phyloP scores from a whole-genome alignment of 2,797 vertebrate species.

The Muscicapa striata region DNA sequence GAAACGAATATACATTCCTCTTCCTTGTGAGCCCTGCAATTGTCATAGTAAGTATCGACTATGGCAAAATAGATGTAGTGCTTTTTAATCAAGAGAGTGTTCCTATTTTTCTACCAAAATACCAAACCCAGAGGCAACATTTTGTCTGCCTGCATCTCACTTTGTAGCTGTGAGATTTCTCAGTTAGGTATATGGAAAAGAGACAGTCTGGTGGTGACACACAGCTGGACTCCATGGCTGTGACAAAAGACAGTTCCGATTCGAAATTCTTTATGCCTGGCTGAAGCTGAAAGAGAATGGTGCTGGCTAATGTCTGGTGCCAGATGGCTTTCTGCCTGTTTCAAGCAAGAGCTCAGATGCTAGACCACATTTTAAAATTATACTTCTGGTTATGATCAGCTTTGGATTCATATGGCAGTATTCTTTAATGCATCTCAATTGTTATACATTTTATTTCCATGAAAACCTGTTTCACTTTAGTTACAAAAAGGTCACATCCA shows the following conservation, averaged over 20 bases:
- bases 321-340: neutral
- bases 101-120: neutral
- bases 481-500: neutral
- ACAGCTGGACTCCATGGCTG: neutral
- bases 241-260: neutral
- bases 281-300: constrained; percentile 26
- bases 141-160: neutral
- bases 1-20: fast-evolving
- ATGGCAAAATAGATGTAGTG: neutral
- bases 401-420: neutral
- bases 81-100: neutral
- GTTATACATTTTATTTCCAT: neutral
- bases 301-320: neutral
- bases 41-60: neutral
- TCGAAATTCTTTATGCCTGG: constrained; percentile 21
- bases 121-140: neutral
- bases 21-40: neutral
- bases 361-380: constrained; percentile 9
- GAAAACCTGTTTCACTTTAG: constrained; percentile 2
- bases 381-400: constrained; percentile 17
- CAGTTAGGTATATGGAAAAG: neutral
- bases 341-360: neutral
- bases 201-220: neutral
- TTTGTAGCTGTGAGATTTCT: neutral
- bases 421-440: neutral